Evolutionary conservation across 2,888 invertebrate genomes (phyloP).

Genomic region (Megaustenia siamemsis): DNA sequence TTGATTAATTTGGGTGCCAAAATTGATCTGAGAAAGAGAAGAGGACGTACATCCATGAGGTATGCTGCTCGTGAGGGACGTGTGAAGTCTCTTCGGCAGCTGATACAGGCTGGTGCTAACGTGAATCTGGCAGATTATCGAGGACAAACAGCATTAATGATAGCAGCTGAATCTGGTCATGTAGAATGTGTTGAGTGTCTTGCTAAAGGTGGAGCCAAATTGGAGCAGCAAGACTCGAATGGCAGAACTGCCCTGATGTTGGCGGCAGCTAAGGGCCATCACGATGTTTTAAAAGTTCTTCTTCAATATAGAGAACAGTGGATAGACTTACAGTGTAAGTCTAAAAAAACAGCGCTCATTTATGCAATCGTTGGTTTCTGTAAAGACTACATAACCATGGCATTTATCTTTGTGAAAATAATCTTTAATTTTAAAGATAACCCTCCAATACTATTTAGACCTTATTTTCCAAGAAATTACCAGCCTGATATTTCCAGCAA

Average conservation of each 20-base stretch:
- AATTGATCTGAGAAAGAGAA: conserved; percentile 2
- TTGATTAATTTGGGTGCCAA: conserved; percentile 9
- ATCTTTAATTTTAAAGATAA: too few relatives aligned
- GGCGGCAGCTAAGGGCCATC: not conserved
- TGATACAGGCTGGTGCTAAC: conserved; percentile 26
- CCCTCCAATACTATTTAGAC: too few relatives aligned
- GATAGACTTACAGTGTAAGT: not conserved
- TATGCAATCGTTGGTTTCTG: not conserved
- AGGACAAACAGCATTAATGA: conserved; percentile 35
- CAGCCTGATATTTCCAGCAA: not conserved
- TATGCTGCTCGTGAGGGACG: not conserved
- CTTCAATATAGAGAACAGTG: not conserved
- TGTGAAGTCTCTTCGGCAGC: not conserved
- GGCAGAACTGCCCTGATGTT: conserved; percentile 37
- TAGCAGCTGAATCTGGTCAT: conserved; percentile 7
- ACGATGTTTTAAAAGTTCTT: not conserved
- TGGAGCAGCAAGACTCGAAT: not conserved
- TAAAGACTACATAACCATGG: not conserved
- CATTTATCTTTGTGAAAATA: too few relatives aligned
- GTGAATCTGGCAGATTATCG: not conserved
- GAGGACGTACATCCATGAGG: conserved; percentile 4
- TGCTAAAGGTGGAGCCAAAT: conserved; percentile 5
- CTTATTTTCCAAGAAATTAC: not conserved
- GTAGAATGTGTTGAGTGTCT: conserved; percentile 15
- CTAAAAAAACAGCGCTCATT: conserved; percentile 15